Base-by-base conservation (phyloP, 1,140 invertebrate species). In the Probaryconus sp. region DNA sequence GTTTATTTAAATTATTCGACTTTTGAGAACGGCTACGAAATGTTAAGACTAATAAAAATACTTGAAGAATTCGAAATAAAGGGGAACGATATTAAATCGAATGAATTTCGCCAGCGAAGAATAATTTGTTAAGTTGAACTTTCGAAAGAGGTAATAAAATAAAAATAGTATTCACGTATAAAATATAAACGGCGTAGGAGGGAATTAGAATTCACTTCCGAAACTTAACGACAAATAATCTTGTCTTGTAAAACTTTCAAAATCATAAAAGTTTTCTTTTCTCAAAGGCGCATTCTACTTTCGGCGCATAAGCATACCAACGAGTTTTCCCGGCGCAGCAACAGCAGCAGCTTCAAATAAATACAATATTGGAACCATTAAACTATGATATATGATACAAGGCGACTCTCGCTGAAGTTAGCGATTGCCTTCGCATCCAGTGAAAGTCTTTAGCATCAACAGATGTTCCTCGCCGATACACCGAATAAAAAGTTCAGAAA, bases 391-490 rank as follows among this genome's bases (percentile, higher is more conserved):
- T 60, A 64, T 45, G 71, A 56, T 64, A 60, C 7, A 40, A 28
- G 20, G 13, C 42, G 72, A 70, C 73, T 76, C 48, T 70, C 60
- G 43, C 64, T 56, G 28, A 42, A 53, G 48, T 58, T 60, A 5
- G 45, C 30, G 42, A 68, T 51, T 38, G 35, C 55, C 55, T 63
- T 58, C 42, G 38, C 33, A 56, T 51, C 45, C 63, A 72, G 74
- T 77, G 74, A 77, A 77, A 77, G 74, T 77, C 58, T 55, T 71
- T 33, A 24, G 6, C 30, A 60, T 30, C 38, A 30, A 9, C 67
- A 63, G 55, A 50, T 72, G 47, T 42, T 69, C 56, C 60, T 68
- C 50, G 13, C 11, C 51, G 38, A 68, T 69, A 51, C 28, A n/a
- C n/a, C n/a, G 14, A 75, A 53, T 47, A 69, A 60, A 74, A 68